Evolutionary conservation across 2,113 vertebrate species (phyloP).

Genomic region (Mesoclemmys tuberculata): DNA sequence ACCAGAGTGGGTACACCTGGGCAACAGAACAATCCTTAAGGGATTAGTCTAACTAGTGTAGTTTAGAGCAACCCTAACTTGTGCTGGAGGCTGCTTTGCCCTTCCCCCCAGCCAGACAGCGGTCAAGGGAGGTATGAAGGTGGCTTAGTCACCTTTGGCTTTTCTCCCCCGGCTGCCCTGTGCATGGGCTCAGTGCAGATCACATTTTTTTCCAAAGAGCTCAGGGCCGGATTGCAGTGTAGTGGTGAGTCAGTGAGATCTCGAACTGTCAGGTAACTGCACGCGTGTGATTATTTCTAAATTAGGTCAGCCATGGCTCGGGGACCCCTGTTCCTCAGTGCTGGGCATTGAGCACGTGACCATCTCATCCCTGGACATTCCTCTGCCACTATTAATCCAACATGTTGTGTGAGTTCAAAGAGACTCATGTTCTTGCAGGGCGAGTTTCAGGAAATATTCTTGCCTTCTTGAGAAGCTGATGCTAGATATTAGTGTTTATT

Average conservation of each 20-base stretch:
- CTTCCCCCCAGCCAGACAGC: background rate
- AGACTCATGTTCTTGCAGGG: background rate
- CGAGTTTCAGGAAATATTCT: background rate
- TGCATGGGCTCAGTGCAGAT: background rate
- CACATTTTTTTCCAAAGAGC: background rate
- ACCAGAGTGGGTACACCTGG: background rate
- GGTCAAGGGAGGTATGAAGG: background rate
- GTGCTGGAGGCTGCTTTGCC: background rate
- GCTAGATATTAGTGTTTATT: background rate
- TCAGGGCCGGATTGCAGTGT: background rate
- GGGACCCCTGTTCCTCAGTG: too few species aligned
- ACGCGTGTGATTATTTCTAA: background rate
- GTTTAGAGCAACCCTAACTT: background rate
- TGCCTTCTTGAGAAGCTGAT: background rate
- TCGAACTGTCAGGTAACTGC: background rate
- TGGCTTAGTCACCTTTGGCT: background rate
- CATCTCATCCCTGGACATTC: too few species aligned
- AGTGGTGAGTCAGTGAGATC: background rate
- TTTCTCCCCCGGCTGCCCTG: background rate
- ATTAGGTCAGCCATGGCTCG: background rate
- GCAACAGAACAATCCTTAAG: background rate
- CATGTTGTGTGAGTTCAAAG: too few species aligned
- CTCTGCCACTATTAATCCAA: too few species aligned
- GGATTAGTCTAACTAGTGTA: background rate
- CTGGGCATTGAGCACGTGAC: too few species aligned